phyloP scores from a whole-genome alignment of 2,888 invertebrate species.

The Sialis lutaria region DNA sequence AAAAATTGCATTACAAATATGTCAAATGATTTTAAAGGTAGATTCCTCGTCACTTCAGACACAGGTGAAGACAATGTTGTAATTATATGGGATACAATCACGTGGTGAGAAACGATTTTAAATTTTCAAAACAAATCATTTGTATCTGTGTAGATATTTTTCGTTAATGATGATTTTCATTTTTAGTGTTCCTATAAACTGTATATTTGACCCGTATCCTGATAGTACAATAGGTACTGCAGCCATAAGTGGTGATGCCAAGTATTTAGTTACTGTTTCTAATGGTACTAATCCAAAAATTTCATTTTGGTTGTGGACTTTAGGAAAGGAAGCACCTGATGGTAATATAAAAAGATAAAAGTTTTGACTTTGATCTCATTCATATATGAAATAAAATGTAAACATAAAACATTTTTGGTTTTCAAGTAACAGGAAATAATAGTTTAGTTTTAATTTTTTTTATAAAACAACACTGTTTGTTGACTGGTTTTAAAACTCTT shows the following conservation, averaged over 20 bases:
- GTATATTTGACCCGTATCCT: constrained; percentile 33
- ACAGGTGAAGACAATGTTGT: constrained; percentile 34
- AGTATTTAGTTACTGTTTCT: constrained; percentile 36
- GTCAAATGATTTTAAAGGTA: constrained; percentile 30
- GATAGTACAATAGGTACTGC: constrained; percentile 21
- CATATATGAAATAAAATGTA: no score
- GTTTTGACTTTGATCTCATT: neutral
- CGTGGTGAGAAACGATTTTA: constrained; percentile 15
- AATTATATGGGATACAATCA: constrained; percentile 37
- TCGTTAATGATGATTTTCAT: constrained; percentile 2
- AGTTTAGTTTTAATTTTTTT: no score
- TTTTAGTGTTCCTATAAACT: constrained; percentile 29
- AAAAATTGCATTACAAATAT: constrained; percentile 31
- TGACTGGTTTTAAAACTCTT: no score
- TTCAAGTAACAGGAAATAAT: no score
- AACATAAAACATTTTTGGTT: no score
- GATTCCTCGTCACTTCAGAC: constrained; percentile 41
- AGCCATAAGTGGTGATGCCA: constrained; percentile 35
- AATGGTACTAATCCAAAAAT: constrained; percentile 28
- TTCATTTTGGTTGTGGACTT: constrained; percentile 45
- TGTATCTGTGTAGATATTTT: neutral
- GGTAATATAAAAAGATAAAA: constrained; percentile 22
- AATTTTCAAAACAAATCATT: neutral
- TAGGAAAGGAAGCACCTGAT: constrained; percentile 30
- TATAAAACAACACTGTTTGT: no score